Evolutionary conservation across 2,888 invertebrate genomes (phyloP).

Genomic region (Pseudanteris insignis): DNA sequence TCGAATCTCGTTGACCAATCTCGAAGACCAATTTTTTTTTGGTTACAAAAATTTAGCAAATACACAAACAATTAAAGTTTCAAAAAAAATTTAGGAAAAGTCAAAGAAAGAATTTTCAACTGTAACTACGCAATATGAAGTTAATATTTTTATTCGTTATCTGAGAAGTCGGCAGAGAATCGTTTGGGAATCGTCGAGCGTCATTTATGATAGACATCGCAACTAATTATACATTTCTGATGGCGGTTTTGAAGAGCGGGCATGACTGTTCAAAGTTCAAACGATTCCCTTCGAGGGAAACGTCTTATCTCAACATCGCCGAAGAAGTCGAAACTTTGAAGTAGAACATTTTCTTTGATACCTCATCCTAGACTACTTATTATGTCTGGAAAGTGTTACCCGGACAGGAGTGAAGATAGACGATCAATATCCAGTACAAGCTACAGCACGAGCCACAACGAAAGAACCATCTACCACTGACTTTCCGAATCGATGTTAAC

Average conservation of each 20-base stretch:
- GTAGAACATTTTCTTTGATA: conserved; percentile 14
- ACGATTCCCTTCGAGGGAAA: background rate
- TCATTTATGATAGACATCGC: background rate
- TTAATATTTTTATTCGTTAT: too few species aligned
- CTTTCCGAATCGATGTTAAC: conserved; percentile 31
- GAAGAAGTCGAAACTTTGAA: conserved; percentile 19
- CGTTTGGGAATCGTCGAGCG: background rate
- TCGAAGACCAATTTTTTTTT: background rate
- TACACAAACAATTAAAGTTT: too few species aligned
- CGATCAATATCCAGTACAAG: conserved; percentile 38
- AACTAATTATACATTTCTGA: conserved; percentile 6
- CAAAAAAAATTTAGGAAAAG: too few species aligned
- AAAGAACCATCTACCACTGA: conserved; percentile 25
- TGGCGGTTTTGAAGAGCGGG: conserved; percentile 14
- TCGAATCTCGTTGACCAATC: too few species aligned
- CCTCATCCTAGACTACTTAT: conserved; percentile 29
- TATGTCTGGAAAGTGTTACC: conserved; percentile 34
- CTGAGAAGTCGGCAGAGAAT: background rate
- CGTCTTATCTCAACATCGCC: conserved; percentile 5
- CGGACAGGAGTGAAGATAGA: conserved; percentile 25
- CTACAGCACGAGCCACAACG: conserved; percentile 8
- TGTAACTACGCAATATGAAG: too few species aligned
- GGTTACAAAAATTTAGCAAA: too few species aligned
- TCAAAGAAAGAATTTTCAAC: too few species aligned
- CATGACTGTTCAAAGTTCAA: conserved; percentile 12